These are phyloP conservation scores for Wiebesia pumilae DNA, from an alignment of 1,140 invertebrate species.

Conservation along the genomic window DNA sequence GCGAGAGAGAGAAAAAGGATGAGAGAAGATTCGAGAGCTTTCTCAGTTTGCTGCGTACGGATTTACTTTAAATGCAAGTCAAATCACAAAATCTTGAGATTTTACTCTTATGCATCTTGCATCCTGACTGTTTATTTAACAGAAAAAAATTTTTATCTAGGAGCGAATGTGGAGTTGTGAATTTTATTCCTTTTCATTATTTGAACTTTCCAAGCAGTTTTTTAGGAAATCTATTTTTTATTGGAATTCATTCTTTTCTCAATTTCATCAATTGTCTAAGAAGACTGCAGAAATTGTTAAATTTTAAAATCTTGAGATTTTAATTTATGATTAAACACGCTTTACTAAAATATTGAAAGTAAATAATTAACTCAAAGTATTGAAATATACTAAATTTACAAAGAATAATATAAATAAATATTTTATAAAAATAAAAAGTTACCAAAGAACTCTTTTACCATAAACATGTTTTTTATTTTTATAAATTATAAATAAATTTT, in stretches of 20 bases:
- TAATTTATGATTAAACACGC: background rate
- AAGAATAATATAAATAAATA: background rate
- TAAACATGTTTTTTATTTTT: background rate
- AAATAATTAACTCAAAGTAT: background rate
- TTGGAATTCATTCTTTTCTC: background rate
- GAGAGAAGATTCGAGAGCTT: no score
- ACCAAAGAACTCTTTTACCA: background rate
- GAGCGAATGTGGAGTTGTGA: background rate
- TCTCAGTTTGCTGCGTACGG: constrained; percentile 2
- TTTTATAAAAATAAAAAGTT: background rate
- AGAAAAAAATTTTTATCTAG: background rate
- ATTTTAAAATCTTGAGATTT: background rate
- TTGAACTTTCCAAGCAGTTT: background rate
- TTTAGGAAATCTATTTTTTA: background rate
- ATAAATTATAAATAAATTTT: background rate
- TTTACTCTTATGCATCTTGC: background rate
- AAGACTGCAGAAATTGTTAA: background rate
- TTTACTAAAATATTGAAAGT: background rate
- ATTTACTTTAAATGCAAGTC: constrained; percentile 9
- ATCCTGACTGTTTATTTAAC: background rate
- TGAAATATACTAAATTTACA: background rate
- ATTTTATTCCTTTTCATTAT: background rate
- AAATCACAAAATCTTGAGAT: background rate
- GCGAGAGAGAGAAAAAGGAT: constrained; percentile 9
- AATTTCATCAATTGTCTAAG: background rate